Base-by-base conservation (phyloP, 1,140 invertebrate species). In the Heliconius hewitsoni region DNA sequence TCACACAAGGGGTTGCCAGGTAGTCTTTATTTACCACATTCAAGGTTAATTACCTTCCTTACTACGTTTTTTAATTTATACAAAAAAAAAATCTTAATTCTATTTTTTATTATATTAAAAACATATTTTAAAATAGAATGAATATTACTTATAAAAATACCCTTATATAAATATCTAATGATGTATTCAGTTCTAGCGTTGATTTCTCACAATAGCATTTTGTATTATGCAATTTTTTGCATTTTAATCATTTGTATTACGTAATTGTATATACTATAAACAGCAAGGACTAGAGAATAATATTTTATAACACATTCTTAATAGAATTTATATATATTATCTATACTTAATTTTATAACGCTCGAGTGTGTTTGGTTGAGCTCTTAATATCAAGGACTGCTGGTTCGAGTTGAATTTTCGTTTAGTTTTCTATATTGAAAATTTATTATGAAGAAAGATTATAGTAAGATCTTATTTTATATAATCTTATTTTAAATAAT, bases 241-340 rank as follows among this genome's bases (percentile, higher is more conserved):
- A 66, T 66, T 66, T 66, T 66, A 27, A 66, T 66, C 57, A 66
- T 66, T 66, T 66, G 57, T 66, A 66, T 66, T 66, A 66, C 57
- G 57, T 23, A 66, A 66, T 66, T 66, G 27, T 66, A 27, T 0
- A 16, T 30, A 66, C 27, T 66, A 16, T 66, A 30, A 30, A 30
- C 60, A 30, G 60, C 27, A 27, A 66, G 23, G n/a, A 9, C 55
- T n/a, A 60, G 9, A 66, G 23, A 66, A 23, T n/a, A 4, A 23
- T 60, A 11, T 60, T 60, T 60, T 60, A 60, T 27, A 60, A 4
- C 0, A 4, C 42, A 46, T 16, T 46, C 13, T 5, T 13, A 5
- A 46, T 46, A 16, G 42, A 16, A 30, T 30, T 23, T 30, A 66
- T 30, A 27, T 23, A 57, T 46, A 16, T 46, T 46, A 46, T 46